Percentiles rank a stretch among this genome's conserved stretches.
These are phyloP conservation scores for Hemithea aestivaria DNA, from an alignment of 2,888 invertebrate species.

Conservation along the genomic window DNA sequence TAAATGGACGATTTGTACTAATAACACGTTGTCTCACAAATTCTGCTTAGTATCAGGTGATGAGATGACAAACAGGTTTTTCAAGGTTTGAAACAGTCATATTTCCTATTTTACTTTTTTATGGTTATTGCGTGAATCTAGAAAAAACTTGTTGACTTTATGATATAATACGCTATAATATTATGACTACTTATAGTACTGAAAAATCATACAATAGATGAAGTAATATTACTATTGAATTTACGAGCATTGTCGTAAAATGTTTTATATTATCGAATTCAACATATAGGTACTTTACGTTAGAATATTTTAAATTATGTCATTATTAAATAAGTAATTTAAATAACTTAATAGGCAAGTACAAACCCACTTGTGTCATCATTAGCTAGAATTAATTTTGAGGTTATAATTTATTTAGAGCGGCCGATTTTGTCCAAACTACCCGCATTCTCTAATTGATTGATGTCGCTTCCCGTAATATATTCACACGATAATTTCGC, in stretches of 20 bases:
- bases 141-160: constrained; percentile 29
- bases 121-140: constrained; percentile 27
- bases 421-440: constrained; percentile 6
- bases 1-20: constrained; percentile 23
- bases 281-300: too few species aligned
- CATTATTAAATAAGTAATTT: too few species aligned
- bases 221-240: too few species aligned
- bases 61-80: constrained; percentile 34
- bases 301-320: too few species aligned
- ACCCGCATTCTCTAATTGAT: constrained; percentile 23
- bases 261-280: too few species aligned
- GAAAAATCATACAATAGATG: too few species aligned
- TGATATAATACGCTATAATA: not conserved
- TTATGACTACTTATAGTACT: too few species aligned
- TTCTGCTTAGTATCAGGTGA: constrained; percentile 22
- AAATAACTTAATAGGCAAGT: too few species aligned
- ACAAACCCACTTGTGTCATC: too few species aligned
- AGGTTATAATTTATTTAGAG: too few species aligned
- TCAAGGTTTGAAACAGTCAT: constrained; percentile 33
- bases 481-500: constrained; percentile 4
- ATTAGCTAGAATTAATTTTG: too few species aligned
- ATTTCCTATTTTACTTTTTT: constrained; percentile 31
- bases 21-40: constrained; percentile 23
- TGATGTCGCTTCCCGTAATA: constrained; percentile 9
- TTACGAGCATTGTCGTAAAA: too few species aligned